A percentile compares a stretch with the other conserved stretches of the same genome.
These are phyloP conservation scores for Stichodactyla mertensii DNA, from an alignment of 64 coral and sea anemone genomes.

Conservation along the genomic window DNA sequence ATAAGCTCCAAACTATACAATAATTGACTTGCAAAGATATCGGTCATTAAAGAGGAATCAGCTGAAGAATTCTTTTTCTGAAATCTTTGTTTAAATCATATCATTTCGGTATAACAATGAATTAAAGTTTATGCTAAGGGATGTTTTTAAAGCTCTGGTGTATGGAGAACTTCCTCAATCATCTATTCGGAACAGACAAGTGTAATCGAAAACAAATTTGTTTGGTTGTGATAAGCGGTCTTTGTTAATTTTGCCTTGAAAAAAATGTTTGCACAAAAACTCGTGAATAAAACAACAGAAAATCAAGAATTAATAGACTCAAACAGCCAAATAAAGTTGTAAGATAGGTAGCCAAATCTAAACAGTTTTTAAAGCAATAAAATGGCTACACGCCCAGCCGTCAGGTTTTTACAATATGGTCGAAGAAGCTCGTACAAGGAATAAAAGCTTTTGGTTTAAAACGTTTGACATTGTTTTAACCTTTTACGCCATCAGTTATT, in stretches of 20 bases:
- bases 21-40: neutral
- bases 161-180: neutral
- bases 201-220: neutral
- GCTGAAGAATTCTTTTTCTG: neutral
- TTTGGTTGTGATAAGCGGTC: neutral
- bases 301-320: neutral
- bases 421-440: too few species aligned
- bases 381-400: neutral
- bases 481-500: neutral
- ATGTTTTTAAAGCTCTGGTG: neutral
- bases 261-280: neutral
- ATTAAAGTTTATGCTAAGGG: neutral
- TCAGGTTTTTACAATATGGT: too few species aligned
- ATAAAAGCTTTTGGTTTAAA: neutral
- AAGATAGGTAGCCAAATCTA: neutral
- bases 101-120: neutral
- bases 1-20: constrained; percentile 3
- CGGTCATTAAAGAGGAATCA: neutral
- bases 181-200: neutral
- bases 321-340: neutral
- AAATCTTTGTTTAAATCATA: neutral
- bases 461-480: neutral
- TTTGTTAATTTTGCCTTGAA: neutral
- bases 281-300: neutral
- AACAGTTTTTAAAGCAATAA: neutral